A percentile compares a stretch with the other conserved stretches of the same genome.
Conservation (phyloP, 2,888 invertebrate species). For the Dryadula phaetusa region DNA sequence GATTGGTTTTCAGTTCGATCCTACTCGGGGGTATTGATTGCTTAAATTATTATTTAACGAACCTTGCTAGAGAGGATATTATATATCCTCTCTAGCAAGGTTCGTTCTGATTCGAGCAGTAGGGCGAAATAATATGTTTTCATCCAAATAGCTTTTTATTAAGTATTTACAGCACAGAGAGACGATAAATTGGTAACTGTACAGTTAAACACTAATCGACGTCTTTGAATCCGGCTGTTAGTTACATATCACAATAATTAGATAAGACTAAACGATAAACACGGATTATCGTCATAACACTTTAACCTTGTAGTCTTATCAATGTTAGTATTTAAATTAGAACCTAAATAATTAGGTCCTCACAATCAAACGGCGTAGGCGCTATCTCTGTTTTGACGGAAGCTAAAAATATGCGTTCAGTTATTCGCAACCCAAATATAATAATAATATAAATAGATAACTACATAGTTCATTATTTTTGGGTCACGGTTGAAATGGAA, state of each 20-base stretch:
- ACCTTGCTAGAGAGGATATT: too few relatives aligned
- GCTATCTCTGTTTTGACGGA: conserved; percentile 41
- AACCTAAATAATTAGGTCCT: conserved; percentile 30
- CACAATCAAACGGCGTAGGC: conserved; percentile 38
- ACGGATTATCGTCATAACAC: conserved; percentile 21
- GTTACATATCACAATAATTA: not conserved
- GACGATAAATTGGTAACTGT: not conserved
- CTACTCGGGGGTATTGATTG: too few relatives aligned
- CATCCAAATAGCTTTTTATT: too few relatives aligned
- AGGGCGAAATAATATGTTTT: too few relatives aligned
- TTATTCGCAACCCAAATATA: conserved; percentile 39
- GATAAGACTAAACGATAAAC: not conserved
- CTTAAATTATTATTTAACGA: too few relatives aligned
- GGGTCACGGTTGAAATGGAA: conserved; percentile 21
- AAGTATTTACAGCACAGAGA: too few relatives aligned
- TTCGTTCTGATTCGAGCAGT: too few relatives aligned
- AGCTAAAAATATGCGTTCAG: conserved; percentile 36
- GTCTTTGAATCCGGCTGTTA: not conserved
- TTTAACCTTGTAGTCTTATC: conserved; percentile 26
- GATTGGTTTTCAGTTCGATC: too few relatives aligned
- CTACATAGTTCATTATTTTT: conserved; percentile 16
- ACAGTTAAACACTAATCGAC: not conserved
- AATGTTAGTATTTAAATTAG: conserved; percentile 32
- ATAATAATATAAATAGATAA: conserved; percentile 23
- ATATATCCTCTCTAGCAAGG: too few relatives aligned